Base-by-base conservation (phyloP, 2,113 vertebrate genomes). In the Chlamydotis undulata region DNA sequence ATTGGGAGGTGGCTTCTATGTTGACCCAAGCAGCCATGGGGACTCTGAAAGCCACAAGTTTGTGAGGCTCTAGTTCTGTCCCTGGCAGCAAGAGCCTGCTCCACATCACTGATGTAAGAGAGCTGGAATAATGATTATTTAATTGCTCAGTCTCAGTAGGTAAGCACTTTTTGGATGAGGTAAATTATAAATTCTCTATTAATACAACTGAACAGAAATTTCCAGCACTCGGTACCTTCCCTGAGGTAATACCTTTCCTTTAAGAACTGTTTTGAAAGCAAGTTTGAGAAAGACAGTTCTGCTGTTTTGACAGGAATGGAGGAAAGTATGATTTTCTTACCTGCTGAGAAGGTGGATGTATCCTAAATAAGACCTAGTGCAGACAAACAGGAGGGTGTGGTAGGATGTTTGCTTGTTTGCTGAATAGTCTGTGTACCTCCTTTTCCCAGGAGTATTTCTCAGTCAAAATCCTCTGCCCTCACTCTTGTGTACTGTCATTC, bases 231-330 rank as follows among this genome's bases (percentile, higher is more conserved):
- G 21, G 45, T 87, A 82, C 59, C 35, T 93, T 92, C 70, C 74
- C 81, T 64, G 80, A 89, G 86, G 85, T 86, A 83, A 93, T 71
- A 86, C 52, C 33, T 83, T 94, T 74, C 37, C 52, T 91, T 92
- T 83, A 90, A 71, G 77, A 87, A 68, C 12, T 84, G 18, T 89
- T 95, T 92, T 76, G 53, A 89, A 94, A 90, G 28, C 59, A 82
- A 84, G 28, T 31, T 89, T 55, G 55, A 68, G 49, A 92, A 87
- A 93, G 57, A 33, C n/a, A 83, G 26, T 78, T 74, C 41, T 88
- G 52, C 63, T 82, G 61, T 55, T 93, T 63, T 75, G 47, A 77
- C 25, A 88, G 71, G 39, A 67, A 59, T 65, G n/a, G n/a, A 70
- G 22, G 23, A 69, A 82, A 87, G 33, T 41, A 45, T 50, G 13